These are phyloP conservation scores for Scatophagus argus DNA, from an alignment of 2,113 vertebrate species.

Conservation along the genomic window DNA sequence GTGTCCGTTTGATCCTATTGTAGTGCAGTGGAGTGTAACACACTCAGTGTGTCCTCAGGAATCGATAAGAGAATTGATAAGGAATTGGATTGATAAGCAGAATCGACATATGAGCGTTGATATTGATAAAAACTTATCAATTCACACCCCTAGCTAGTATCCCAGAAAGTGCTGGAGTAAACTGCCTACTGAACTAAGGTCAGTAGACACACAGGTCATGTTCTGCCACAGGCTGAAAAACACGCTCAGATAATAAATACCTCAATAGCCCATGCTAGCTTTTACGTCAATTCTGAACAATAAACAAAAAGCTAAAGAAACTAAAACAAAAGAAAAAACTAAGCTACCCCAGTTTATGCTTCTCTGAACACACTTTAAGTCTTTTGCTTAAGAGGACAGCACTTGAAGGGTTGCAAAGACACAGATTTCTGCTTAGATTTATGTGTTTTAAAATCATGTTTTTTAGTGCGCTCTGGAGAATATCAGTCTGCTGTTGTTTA, in stretches of 20 bases:
- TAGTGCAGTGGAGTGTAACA: conserved; percentile 40
- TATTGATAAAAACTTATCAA: too few relatives aligned
- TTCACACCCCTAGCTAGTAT: too few relatives aligned
- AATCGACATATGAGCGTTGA: too few relatives aligned
- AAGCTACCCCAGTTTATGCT: neutral
- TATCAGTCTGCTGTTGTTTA: neutral
- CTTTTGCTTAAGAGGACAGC: too few relatives aligned
- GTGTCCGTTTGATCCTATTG: conserved; percentile 8
- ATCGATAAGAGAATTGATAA: too few relatives aligned
- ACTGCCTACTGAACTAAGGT: neutral
- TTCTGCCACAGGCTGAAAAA: neutral
- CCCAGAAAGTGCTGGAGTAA: neutral
- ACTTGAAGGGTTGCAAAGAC: neutral
- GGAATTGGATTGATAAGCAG: too few relatives aligned
- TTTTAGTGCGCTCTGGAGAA: neutral
- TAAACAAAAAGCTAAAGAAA: neutral
- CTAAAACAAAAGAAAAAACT: neutral
- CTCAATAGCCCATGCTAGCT: neutral
- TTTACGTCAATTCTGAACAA: neutral
- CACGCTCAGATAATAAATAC: neutral
- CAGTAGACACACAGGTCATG: neutral
- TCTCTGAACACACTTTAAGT: too few relatives aligned
- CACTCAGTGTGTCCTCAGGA: conserved; percentile 26
- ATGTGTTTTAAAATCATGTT: too few relatives aligned
- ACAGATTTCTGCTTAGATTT: too few relatives aligned